These are phyloP conservation scores for Bradypodion ventrale DNA, from an alignment of 2,797 vertebrate species.

Conservation along the genomic window DNA sequence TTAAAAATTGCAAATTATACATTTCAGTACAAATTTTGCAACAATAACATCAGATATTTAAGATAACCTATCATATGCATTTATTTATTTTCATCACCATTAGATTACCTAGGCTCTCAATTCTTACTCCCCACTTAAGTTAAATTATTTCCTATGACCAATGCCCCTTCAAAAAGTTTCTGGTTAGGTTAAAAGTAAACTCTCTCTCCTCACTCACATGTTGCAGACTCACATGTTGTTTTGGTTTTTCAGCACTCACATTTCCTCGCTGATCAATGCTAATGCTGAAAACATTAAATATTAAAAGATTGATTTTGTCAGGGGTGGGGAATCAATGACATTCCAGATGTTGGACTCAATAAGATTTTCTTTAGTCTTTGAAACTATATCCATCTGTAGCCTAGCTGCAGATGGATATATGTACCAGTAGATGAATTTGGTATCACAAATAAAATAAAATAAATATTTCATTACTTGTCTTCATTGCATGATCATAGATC, in stretches of 20 bases:
- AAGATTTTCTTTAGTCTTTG: background rate
- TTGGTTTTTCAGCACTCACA: background rate
- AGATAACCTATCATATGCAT: background rate
- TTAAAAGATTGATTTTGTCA: background rate
- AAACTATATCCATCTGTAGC: no score
- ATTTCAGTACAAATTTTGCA: background rate
- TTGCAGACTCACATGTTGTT: background rate
- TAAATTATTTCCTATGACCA: no score
- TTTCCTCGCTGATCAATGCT: background rate
- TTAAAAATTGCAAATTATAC: background rate
- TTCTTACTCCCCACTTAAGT: no score
- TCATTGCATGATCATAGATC: no score
- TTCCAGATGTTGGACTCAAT: background rate
- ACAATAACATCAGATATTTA: background rate
- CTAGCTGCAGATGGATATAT: no score
- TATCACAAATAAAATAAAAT: no score
- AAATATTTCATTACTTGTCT: no score
- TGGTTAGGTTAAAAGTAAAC: background rate
- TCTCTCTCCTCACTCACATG: no score
- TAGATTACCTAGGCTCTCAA: no score
- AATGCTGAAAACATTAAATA: background rate
- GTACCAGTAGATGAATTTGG: no score
- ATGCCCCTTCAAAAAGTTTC: no score
- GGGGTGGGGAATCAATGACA: background rate
- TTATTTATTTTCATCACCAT: no score